Percentiles rank a stretch among this genome's conserved stretches.
phyloP scores from a whole-genome alignment of 2,113 vertebrate species.

The Spilogale gracilis region DNA sequence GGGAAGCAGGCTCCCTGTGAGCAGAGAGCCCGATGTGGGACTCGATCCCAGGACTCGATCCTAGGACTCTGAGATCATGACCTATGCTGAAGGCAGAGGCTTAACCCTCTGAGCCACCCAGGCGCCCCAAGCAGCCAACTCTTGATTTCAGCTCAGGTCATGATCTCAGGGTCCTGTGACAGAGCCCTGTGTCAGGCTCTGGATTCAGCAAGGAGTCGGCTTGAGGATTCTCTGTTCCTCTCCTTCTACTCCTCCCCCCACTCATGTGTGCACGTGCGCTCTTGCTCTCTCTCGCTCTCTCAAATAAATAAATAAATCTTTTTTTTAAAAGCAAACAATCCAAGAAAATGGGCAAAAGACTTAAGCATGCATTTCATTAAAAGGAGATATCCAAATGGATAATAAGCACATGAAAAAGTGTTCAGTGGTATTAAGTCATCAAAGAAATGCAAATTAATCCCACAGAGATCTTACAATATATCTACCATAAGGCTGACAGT shows the following conservation, averaged over 20 bases:
- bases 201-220: background rate
- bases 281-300: background rate
- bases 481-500: background rate
- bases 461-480: background rate
- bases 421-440: background rate
- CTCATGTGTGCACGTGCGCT: background rate
- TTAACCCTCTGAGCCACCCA: too few relatives aligned
- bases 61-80: too few relatives aligned
- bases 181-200: background rate
- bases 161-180: background rate
- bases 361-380: background rate
- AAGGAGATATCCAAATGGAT: background rate
- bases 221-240: background rate
- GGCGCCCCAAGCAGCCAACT: background rate
- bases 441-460: background rate
- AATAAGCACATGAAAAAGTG: background rate
- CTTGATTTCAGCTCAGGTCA: background rate
- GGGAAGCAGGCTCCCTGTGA: too few relatives aligned
- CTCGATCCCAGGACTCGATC: too few relatives aligned
- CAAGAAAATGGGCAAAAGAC: background rate
- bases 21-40: too few relatives aligned
- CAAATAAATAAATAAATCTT: background rate
- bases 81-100: too few relatives aligned
- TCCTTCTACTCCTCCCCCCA: background rate
- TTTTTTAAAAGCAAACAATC: background rate